Percentiles rank a stretch among this genome's conserved stretches.
Evolutionary conservation across 2,888 invertebrate genomes (phyloP).

Genomic region (Sphaerophoria taeniata): DNA sequence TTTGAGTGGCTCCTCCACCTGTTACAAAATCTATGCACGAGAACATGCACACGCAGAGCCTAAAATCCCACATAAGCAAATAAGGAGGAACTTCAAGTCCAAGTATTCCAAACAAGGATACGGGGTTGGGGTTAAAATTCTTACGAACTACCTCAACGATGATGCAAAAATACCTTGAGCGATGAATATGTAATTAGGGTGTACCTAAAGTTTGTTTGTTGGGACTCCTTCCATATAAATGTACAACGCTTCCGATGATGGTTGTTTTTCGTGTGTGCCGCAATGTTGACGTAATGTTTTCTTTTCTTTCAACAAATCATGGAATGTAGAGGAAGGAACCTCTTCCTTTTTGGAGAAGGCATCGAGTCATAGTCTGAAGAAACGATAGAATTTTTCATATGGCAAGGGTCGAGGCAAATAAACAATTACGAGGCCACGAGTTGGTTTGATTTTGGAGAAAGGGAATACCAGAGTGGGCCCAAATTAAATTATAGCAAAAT

Average conservation of each 20-base stretch:
- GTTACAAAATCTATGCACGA: neutral
- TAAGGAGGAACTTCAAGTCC: neutral
- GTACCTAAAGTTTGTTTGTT: conserved; percentile 41
- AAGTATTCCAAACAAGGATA: neutral
- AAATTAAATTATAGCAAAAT: no score
- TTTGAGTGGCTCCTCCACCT: conserved; percentile 28
- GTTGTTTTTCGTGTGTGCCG: conserved; percentile 30
- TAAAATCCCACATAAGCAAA: neutral
- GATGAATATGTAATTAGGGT: conserved; percentile 57
- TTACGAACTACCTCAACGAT: neutral
- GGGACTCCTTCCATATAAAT: neutral
- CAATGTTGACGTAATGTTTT: conserved; percentile 59
- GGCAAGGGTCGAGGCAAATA: conserved; percentile 22
- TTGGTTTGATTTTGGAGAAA: conserved; percentile 22
- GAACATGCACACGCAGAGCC: neutral
- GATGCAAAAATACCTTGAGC: conserved; percentile 33
- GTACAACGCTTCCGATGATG: neutral
- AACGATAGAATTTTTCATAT: conserved; percentile 21
- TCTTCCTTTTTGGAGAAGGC: neutral
- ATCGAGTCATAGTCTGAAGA: neutral
- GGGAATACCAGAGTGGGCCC: no score
- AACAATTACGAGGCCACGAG: neutral
- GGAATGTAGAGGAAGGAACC: neutral
- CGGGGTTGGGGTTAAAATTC: conserved; percentile 11
- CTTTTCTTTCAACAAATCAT: neutral